Evolutionary conservation across 64 coral and sea anemone genomes (phyloP), one percentile per base, ranked within the genome.

Genomic region (Cladopsammia gracilis): DNA sequence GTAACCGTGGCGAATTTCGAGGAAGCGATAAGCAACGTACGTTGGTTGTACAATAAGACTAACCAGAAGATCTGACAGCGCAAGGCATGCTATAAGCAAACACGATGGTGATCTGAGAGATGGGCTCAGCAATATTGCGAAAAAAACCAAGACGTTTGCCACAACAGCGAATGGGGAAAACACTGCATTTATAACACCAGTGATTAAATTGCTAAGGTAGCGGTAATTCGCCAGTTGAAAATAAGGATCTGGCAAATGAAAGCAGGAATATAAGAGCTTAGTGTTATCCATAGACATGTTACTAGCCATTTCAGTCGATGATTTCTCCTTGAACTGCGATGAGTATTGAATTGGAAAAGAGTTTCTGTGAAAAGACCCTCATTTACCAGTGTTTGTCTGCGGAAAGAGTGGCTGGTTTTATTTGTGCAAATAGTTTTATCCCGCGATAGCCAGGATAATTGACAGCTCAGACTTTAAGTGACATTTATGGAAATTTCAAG

Each of bases 151-250:
- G 3, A 86, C 45, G 75, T 96, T 96, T 4, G 95, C 82, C 14
- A 77, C 45, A 12, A 87, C 90, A 3, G 95, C 86, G 26, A 90
- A 75, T 10, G 95, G 87, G 4, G 95, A 61, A 71, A 96, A 96
- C 15, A 90, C 15, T 8, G 82, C 49, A 50, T 93, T 96, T 20
- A 96, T 75, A 3, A 96, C 24, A 4, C 91, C 91, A 15, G 91
- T 96, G 24, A 93, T 87, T 12, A 93, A 85, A 54, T 96, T 96
- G 87, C 71, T 90, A 13, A 62, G 59, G 86, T 90, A 90, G 25
- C 91, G 77, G 10, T 57, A 14, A 26, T 58, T 23, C 6, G 52
- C 77, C 0, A 34, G 10, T 56, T 60, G 77, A 60, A 79, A 79
- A 23, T 14, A 16, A 79, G 77, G 77, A 25, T 79, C 77, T 43